Evolutionary conservation across 2,888 invertebrate species (phyloP).

Genomic region (Synergus laeviventris): DNA sequence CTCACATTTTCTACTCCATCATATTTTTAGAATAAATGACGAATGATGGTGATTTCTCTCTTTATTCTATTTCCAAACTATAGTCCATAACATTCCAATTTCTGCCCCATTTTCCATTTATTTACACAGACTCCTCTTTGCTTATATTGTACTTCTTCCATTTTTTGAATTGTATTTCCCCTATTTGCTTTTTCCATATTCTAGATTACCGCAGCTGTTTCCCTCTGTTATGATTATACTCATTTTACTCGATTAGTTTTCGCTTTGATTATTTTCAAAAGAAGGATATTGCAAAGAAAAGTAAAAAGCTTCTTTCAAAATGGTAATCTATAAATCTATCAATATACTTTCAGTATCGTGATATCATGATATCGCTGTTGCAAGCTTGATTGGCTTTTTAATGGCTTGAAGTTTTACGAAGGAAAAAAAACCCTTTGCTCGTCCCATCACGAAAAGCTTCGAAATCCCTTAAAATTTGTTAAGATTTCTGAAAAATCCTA

Average conservation of each 20-base stretch:
- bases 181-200: neutral
- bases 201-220: constrained; percentile 2
- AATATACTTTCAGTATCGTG: too few species aligned
- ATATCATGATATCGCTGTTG: too few species aligned
- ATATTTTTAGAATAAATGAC: too few species aligned
- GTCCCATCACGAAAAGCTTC: too few species aligned
- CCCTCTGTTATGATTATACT: neutral
- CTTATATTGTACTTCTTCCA: neutral
- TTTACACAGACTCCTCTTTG: neutral
- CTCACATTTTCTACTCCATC: too few species aligned
- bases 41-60: too few species aligned
- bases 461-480: too few species aligned
- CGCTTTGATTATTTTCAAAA: neutral
- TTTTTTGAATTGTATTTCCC: neutral
- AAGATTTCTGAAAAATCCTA: too few species aligned
- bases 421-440: too few species aligned
- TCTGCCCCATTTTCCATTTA: neutral
- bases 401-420: too few species aligned
- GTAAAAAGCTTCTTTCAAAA: neutral
- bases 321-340: neutral
- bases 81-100: neutral
- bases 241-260: neutral
- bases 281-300: neutral
- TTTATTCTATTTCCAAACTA: neutral
- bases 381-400: too few species aligned